Percentiles rank a stretch among this genome's conserved stretches.
Conservation (phyloP, 1,140 invertebrate species). For the Brevipalpus yothersi region DNA sequence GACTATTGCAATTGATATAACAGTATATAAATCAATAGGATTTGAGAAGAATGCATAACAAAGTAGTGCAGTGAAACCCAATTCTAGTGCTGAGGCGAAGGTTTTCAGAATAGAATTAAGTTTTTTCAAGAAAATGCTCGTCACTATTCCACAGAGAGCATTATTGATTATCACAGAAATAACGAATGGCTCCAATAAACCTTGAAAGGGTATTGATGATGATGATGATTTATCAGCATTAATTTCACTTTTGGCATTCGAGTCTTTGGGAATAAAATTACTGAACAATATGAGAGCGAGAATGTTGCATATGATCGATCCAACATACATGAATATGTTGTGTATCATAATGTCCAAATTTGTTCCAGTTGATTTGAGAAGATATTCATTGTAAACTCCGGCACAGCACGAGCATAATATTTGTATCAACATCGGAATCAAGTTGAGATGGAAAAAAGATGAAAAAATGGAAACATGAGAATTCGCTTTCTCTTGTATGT, state of each 20-base stretch:
- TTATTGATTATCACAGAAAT: slow-evolving; percentile 66
- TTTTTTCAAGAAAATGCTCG: slow-evolving; percentile 72
- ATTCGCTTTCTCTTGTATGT: not conserved
- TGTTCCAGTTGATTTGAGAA: slow-evolving; percentile 50
- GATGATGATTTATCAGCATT: slow-evolving; percentile 2
- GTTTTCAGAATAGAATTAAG: slow-evolving; percentile 89
- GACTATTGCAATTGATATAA: slow-evolving; percentile 55
- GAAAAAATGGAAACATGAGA: not conserved
- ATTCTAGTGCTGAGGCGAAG: slow-evolving; percentile 76
- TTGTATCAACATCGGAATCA: slow-evolving; percentile 31
- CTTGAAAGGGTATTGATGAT: slow-evolving; percentile 20
- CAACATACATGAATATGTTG: slow-evolving; percentile 85
- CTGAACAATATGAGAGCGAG: slow-evolving; percentile 26
- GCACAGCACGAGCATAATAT: slow-evolving; percentile 76
- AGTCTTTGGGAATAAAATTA: not conserved
- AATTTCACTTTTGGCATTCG: not conserved
- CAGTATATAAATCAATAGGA: slow-evolving; percentile 53
- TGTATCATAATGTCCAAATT: slow-evolving; percentile 72
- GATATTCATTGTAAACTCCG: slow-evolving; percentile 85
- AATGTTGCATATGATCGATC: slow-evolving; percentile 73
- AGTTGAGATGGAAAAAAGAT: not conserved
- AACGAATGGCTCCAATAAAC: slow-evolving; percentile 34
- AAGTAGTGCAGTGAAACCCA: slow-evolving; percentile 67
- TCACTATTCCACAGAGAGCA: slow-evolving; percentile 69
- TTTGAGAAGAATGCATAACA: slow-evolving; percentile 71